These are phyloP conservation scores for Larimichthys polyactis DNA, from an alignment of 2,113 vertebrate genomes.

Conservation along the genomic window DNA sequence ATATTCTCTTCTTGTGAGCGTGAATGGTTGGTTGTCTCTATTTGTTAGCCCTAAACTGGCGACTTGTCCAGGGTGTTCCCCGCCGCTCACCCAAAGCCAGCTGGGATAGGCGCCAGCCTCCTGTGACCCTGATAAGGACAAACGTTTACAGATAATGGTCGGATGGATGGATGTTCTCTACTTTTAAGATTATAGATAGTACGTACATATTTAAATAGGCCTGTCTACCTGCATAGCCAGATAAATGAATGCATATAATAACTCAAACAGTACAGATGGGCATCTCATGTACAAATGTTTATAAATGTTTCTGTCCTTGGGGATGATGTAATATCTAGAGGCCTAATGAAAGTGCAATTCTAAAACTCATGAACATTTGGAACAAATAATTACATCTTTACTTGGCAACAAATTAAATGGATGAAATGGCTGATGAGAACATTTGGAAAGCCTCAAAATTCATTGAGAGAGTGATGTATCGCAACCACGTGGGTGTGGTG, in stretches of 20 bases:
- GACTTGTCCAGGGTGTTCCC: no score
- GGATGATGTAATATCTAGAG: background rate
- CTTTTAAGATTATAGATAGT: background rate
- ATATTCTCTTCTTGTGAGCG: no score
- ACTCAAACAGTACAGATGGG: no score
- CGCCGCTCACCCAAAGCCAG: no score
- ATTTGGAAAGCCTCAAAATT: conserved; percentile 7
- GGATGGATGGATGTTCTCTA: background rate
- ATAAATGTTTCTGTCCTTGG: background rate
- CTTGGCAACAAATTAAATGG: background rate
- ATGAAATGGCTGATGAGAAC: background rate
- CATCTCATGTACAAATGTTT: background rate
- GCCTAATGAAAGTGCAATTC: background rate
- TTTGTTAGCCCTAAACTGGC: no score
- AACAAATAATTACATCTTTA: background rate
- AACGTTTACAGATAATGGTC: no score
- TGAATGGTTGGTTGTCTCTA: no score
- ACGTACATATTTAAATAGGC: background rate
- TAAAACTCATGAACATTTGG: background rate
- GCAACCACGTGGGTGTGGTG: background rate
- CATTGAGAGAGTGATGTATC: background rate
- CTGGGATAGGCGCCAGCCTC: no score
- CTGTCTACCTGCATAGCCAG: background rate
- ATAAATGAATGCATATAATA: background rate
- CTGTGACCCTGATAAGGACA: no score